Evolutionary conservation across 2,113 vertebrate species (phyloP).

Genomic region (Alethe diademata): DNA sequence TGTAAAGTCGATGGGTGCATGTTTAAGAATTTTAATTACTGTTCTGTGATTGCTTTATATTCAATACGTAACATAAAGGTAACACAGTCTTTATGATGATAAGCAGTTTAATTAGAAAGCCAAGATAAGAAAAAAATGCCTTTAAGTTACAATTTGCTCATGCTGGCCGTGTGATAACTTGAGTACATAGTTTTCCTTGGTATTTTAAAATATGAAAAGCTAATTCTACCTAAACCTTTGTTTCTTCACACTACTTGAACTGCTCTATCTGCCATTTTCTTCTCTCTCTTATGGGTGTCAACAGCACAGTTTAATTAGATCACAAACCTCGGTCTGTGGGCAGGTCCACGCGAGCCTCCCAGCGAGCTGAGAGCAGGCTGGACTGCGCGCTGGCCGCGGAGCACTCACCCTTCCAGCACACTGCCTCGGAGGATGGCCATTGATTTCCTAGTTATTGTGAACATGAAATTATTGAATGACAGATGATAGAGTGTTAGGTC

Average conservation of each 20-base stretch:
- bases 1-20: constrained; percentile 66
- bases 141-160: constrained; percentile 67
- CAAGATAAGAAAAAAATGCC: constrained; percentile 74
- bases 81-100: constrained; percentile 74
- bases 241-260: constrained; percentile 24
- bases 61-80: constrained; percentile 72
- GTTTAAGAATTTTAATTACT: constrained; percentile 80
- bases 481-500: constrained; percentile 87
- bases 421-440: constrained; percentile 80
- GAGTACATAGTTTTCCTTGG: constrained; percentile 12
- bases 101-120: constrained; percentile 79
- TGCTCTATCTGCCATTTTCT: constrained; percentile 44
- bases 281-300: constrained; percentile 13
- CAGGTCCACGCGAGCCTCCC: not conserved
- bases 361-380: constrained; percentile 29
- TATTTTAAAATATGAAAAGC: constrained; percentile 60
- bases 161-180: constrained; percentile 45
- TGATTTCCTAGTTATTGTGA: constrained; percentile 91
- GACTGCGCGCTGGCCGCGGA: not conserved
- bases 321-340: not conserved
- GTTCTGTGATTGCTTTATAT: constrained; percentile 74
- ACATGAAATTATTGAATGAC: constrained; percentile 91
- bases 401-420: constrained; percentile 64
- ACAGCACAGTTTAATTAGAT: constrained; percentile 56
- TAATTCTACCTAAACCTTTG: constrained; percentile 55